Conservation (phyloP, 1,140 invertebrate genomes). For the Drosophila fuyamai region DNA sequence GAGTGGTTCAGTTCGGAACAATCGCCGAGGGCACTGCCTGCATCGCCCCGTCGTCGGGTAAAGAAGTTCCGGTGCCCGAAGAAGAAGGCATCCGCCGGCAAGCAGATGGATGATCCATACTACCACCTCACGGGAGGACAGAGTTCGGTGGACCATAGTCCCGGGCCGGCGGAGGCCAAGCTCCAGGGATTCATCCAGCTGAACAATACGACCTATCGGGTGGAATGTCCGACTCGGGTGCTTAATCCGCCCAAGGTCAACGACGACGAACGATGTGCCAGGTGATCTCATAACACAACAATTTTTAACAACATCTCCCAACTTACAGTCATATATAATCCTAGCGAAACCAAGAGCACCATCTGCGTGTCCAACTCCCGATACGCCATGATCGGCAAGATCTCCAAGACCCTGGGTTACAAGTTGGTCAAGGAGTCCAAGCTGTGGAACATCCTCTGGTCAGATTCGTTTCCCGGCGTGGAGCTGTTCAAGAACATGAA, state of each 20-base stretch:
- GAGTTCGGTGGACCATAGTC: not conserved
- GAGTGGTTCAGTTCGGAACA: constrained; percentile 39
- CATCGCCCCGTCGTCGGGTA: constrained; percentile 22
- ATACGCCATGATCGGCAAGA: constrained; percentile 89
- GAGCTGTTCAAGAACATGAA: constrained; percentile 95
- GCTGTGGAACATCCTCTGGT: constrained; percentile 96
- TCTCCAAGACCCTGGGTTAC: constrained; percentile 91
- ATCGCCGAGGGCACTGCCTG: not conserved
- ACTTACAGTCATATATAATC: not conserved
- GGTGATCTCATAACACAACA: constrained; percentile 19
- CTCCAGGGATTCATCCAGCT: constrained; percentile 65
- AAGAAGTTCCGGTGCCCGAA: constrained; percentile 19
- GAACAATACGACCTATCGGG: constrained; percentile 67
- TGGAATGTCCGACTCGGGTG: constrained; percentile 45
- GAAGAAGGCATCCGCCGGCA: constrained; percentile 3
- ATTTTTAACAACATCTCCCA: not conserved
- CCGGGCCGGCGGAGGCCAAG: constrained; percentile 10
- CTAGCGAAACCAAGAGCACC: constrained; percentile 65
- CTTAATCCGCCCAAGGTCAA: constrained; percentile 1
- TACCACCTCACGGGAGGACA: constrained; percentile 19
- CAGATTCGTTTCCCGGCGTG: constrained; percentile 92
- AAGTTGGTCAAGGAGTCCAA: constrained; percentile 92
- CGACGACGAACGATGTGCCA: constrained; percentile 9
- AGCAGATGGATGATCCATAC: constrained; percentile 1
- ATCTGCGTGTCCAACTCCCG: constrained; percentile 91